phyloP scores from a whole-genome alignment of 2,888 invertebrate species.

The Megastigmus dorsalis region DNA sequence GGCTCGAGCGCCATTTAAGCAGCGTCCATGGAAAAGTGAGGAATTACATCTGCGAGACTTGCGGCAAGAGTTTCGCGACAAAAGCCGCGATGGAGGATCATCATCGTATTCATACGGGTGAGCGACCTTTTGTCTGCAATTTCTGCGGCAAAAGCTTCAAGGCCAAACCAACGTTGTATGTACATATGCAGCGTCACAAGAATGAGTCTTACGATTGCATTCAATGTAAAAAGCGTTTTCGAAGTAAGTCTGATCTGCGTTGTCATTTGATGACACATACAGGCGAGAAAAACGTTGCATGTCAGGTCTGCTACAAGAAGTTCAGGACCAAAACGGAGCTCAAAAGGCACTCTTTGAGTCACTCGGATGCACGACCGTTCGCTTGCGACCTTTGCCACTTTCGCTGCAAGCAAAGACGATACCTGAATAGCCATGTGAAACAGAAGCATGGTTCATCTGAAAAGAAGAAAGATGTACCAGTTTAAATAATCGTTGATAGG shows the following conservation, averaged over 20 bases:
- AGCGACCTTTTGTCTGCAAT: conserved; percentile 73
- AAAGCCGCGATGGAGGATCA: conserved; percentile 72
- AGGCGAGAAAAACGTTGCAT: conserved; percentile 76
- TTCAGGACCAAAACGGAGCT: conserved; percentile 79
- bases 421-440: conserved; percentile 76
- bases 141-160: conserved; percentile 75
- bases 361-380: conserved; percentile 76
- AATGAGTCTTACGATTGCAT: conserved; percentile 75
- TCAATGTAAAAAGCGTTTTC: conserved; percentile 77
- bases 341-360: conserved; percentile 76
- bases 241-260: conserved; percentile 76
- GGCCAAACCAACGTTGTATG: conserved; percentile 73
- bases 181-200: conserved; percentile 75
- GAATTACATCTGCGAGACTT: conserved; percentile 70
- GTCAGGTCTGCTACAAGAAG: conserved; percentile 75
- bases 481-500: too few species aligned
- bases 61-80: conserved; percentile 69
- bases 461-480: too few species aligned
- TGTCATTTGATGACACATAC: conserved; percentile 77
- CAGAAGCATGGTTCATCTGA: conserved; percentile 73
- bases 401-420: conserved; percentile 76
- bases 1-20: conserved; percentile 69
- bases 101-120: conserved; percentile 70
- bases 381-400: conserved; percentile 74
- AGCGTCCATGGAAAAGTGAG: conserved; percentile 71